phyloP scores from a whole-genome alignment of 2,797 vertebrate species.

The Leontopithecus rosalia region DNA sequence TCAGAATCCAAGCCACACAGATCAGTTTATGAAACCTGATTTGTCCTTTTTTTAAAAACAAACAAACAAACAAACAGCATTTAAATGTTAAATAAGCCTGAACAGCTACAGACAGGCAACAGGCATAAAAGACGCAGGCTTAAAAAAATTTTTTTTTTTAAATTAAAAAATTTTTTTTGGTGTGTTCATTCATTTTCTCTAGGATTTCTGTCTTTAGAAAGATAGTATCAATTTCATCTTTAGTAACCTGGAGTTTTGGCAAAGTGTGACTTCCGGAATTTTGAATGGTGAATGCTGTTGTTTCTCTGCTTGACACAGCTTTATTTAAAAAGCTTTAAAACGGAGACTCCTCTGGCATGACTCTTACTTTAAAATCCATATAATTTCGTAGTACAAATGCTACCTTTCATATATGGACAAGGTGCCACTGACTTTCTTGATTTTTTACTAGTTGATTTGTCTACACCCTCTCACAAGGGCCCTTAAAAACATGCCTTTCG shows the following conservation, averaged over 20 bases:
- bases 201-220: conserved; percentile 73
- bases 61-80: not conserved
- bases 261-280: conserved; percentile 70
- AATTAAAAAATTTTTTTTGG: not conserved
- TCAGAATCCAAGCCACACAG: conserved; percentile 60
- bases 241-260: conserved; percentile 65
- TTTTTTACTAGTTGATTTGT: conserved; percentile 5
- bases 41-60: conserved; percentile 29
- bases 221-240: conserved; percentile 61
- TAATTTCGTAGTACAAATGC: not conserved
- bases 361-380: conserved; percentile 12
- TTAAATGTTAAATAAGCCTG: conserved; percentile 76
- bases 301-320: not conserved
- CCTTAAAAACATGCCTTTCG: not conserved
- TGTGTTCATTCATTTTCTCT: conserved; percentile 58
- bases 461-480: not conserved
- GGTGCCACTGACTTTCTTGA: not conserved
- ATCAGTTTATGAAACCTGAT: conserved; percentile 72
- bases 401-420: not conserved
- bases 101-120: not conserved
- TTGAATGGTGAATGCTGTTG: conserved; percentile 41
- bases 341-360: not conserved
- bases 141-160: not conserved
- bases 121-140: conserved; percentile 71
- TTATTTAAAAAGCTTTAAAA: conserved; percentile 24